phyloP scores from a whole-genome alignment of 2,113 vertebrate genomes.

The Corapipo altera region DNA sequence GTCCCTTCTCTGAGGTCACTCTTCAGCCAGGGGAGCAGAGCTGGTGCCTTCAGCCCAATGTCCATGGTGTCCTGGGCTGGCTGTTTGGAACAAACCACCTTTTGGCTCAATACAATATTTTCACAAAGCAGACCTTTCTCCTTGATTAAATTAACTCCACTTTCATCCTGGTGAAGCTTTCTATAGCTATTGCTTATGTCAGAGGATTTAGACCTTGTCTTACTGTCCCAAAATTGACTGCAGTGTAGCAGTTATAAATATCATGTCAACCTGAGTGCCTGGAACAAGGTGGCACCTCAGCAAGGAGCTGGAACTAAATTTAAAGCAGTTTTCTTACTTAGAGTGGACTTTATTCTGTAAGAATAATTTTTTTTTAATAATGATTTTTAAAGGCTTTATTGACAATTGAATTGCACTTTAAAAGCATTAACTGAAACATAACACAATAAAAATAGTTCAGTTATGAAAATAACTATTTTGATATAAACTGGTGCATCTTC shows the following conservation, averaged over 20 bases:
- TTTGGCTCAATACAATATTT: neutral
- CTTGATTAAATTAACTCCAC: neutral
- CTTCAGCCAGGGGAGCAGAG: too few relatives aligned
- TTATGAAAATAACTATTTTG: neutral
- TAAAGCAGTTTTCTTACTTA: constrained; percentile 45
- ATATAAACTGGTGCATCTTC: neutral
- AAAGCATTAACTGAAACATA: neutral
- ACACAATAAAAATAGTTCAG: neutral
- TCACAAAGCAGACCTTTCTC: neutral
- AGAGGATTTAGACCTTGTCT: neutral
- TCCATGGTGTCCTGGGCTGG: neutral
- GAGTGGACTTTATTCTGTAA: neutral
- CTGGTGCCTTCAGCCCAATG: neutral
- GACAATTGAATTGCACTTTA: neutral
- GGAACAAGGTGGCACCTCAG: neutral
- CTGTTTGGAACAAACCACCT: neutral
- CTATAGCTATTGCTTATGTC: neutral
- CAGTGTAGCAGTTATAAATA: neutral
- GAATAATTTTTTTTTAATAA: neutral
- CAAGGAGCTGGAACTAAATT: constrained; percentile 17
- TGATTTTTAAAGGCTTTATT: neutral
- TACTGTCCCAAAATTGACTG: neutral
- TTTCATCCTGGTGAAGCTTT: neutral
- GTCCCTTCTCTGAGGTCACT: neutral
- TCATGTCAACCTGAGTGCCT: neutral